These are phyloP conservation scores for Zaprionus lineosus DNA, from an alignment of 2,888 invertebrate genomes.

Conservation along the genomic window DNA sequence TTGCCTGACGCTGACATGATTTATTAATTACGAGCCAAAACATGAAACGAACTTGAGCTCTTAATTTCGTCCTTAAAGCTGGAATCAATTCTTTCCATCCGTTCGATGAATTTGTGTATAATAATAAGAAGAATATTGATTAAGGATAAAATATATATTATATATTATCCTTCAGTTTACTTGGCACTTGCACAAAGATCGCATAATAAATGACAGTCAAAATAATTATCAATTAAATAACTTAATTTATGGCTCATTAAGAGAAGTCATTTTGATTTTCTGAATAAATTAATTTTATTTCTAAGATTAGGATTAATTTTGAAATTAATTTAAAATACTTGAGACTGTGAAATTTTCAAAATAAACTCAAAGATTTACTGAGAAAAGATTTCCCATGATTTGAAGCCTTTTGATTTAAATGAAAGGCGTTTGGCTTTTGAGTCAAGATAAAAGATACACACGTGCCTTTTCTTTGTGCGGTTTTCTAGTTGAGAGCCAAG, in stretches of 20 bases:
- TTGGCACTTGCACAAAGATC: too few species aligned
- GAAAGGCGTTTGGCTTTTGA: constrained; percentile 16
- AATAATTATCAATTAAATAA: too few species aligned
- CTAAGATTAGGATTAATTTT: too few species aligned
- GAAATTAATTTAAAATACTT: too few species aligned
- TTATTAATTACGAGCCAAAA: constrained; percentile 78
- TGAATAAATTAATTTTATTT: too few species aligned
- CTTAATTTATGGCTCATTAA: too few species aligned
- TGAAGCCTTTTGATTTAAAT: constrained; percentile 14
- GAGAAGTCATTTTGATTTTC: too few species aligned
- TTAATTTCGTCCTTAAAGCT: constrained; percentile 72
- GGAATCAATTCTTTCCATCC: background rate
- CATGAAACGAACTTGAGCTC: constrained; percentile 77
- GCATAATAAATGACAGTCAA: too few species aligned
- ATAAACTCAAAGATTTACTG: background rate
- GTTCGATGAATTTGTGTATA: background rate
- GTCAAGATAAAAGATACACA: constrained; percentile 25
- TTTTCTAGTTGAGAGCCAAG: constrained; percentile 16
- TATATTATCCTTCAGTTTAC: too few species aligned
- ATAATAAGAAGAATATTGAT: too few species aligned
- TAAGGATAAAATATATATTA: too few species aligned
- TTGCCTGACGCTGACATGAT: constrained; percentile 77
- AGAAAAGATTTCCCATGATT: background rate
- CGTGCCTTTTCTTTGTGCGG: constrained; percentile 25
- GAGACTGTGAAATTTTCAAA: too few species aligned